Evolutionary conservation across 2,888 invertebrate species (phyloP), one percentile per base, ranked within the genome.

Genomic region (Idaea dimidiata): DNA sequence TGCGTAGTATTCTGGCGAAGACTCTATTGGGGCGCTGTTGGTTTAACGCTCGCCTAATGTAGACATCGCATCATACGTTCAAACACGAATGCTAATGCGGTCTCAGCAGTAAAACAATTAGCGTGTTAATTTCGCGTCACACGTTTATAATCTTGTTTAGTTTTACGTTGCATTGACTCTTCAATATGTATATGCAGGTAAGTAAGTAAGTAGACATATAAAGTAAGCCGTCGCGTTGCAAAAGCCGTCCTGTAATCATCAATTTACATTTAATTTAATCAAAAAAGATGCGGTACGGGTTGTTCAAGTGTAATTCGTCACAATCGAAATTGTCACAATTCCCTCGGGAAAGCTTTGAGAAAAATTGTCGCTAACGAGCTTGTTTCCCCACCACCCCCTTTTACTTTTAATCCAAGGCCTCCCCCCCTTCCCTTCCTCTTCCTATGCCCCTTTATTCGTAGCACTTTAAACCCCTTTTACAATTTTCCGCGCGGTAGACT

Each of bases 341-440:
- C 89, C 80, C 86, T 76, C 73, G 85, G 82, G 87, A 86, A 80
- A 84, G 89, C 89, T 91, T 89, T 90, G 89, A 89, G 90, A 90
- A 91, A 91, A 91, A 91, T 88, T 89, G 88, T 88, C 88, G 84
- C 88, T 91, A 91, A 90, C 90, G 91, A 91, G 90, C 91, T 89
- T 83, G 82, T 62, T 56, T 72, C 68, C 70, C 64, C 71, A 71
- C 71, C 72, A 70, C 72, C 32, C 70, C 73, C 76, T 78, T 81
- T 80, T 78, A 78, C 82, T 87, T 88, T 88, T 87, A 89, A 88
- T 88, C 88, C 87, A 75, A 71, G 75, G 78, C 63, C 59, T 80
- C 77, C 77, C n/a, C n/a, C n/a, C 63, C 59, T 80, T 77, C 14
- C 10, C 43, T 43, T 43, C 43, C 43, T 43, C 14, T 43, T 43